phyloP scores from a whole-genome alignment of 1,140 invertebrate species.

The Drosophila setifemur region DNA sequence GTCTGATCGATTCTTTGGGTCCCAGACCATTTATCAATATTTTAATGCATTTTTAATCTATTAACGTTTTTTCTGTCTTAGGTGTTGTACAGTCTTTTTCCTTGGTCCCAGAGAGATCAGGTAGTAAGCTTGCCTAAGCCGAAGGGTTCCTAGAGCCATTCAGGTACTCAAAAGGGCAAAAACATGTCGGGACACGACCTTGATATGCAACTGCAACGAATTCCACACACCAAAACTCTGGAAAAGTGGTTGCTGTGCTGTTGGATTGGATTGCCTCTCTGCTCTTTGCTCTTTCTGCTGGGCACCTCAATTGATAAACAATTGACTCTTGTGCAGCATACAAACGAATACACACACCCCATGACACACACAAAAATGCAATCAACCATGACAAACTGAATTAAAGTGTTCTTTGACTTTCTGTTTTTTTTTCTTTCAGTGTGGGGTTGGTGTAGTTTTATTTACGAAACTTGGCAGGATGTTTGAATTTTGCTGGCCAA shows the following conservation, averaged over 20 bases:
- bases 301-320: conserved; percentile 70
- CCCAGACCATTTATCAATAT: conserved; percentile 64
- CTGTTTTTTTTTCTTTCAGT: not conserved
- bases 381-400: conserved; percentile 63
- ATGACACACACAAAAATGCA: conserved; percentile 51
- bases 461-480: conserved; percentile 46
- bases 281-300: conserved; percentile 5
- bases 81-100: conserved; percentile 41
- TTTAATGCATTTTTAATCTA: conserved; percentile 78
- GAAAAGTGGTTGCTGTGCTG: conserved; percentile 34
- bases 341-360: not conserved
- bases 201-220: conserved; percentile 55
- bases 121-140: no score
- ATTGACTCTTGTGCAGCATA: conserved; percentile 61
- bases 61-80: conserved; percentile 27
- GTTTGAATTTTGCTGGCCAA: conserved; percentile 34
- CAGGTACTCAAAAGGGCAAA: conserved; percentile 27
- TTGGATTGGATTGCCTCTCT: conserved; percentile 16
- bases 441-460: conserved; percentile 19
- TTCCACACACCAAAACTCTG: conserved; percentile 40
- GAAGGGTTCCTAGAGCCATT: conserved; percentile 15
- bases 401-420: conserved; percentile 30
- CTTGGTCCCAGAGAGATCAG: conserved; percentile 30
- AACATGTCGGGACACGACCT: conserved; percentile 48
- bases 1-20: conserved; percentile 38